Evolutionary conservation across 2,888 invertebrate species (phyloP).

Genomic region (Lacanobia wlatinum): DNA sequence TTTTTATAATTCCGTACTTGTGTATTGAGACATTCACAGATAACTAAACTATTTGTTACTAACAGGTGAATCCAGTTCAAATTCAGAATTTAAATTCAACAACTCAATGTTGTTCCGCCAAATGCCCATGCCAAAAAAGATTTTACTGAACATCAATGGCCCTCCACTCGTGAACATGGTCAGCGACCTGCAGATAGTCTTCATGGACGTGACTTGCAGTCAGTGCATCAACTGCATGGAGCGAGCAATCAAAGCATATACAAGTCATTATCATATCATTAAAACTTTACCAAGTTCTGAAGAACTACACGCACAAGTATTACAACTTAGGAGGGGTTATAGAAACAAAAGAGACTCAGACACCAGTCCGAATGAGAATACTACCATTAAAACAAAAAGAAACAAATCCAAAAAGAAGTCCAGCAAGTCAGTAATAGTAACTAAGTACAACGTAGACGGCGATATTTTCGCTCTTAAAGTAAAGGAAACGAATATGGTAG

Average conservation of each 20-base stretch:
- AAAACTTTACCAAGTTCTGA: constrained; percentile 55
- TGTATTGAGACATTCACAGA: background rate
- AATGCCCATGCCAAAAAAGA: constrained; percentile 58
- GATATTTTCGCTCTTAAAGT: constrained; percentile 80
- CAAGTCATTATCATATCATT: constrained; percentile 46
- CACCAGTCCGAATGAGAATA: constrained; percentile 14
- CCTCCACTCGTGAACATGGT: constrained; percentile 61
- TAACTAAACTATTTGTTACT: background rate
- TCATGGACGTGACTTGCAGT: constrained; percentile 71
- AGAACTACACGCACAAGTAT: constrained; percentile 68
- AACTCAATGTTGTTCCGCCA: constrained; percentile 39
- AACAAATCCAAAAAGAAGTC: constrained; percentile 66
- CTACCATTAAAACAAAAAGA: constrained; percentile 58
- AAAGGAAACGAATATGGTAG: constrained; percentile 70
- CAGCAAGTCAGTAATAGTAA: constrained; percentile 72
- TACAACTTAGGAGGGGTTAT: constrained; percentile 52
- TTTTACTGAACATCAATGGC: constrained; percentile 68
- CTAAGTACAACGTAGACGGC: constrained; percentile 77
- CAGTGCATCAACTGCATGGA: constrained; percentile 78
- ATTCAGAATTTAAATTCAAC: constrained; percentile 53
- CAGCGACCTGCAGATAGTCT: constrained; percentile 70
- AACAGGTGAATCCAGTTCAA: constrained; percentile 14
- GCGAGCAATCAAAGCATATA: constrained; percentile 73
- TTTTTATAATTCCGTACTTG: background rate
- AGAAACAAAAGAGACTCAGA: constrained; percentile 68